A percentile compares a stretch with the other conserved stretches of the same genome.
These are phyloP conservation scores for Busseola fusca DNA, from an alignment of 2,888 invertebrate genomes.

Conservation along the genomic window DNA sequence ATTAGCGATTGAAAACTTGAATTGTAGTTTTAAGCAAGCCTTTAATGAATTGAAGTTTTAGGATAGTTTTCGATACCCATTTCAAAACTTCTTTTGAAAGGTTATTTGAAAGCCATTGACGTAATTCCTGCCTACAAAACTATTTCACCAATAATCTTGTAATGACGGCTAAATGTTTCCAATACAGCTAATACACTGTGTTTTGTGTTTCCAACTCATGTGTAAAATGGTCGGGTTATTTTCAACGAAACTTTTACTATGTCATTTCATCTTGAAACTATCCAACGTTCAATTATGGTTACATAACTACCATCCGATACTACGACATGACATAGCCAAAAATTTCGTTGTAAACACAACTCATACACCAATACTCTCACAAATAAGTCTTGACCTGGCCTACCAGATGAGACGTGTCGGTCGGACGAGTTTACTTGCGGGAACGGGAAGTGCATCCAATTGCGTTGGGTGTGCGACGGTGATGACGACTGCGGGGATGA, in stretches of 20 bases:
- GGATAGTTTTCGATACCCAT: conserved; percentile 26
- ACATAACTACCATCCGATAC: not conserved
- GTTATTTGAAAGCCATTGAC: conserved; percentile 6
- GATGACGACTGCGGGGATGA: conserved; percentile 96
- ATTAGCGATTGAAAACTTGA: conserved; percentile 18
- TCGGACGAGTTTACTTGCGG: conserved; percentile 97
- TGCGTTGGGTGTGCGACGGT: conserved; percentile 95
- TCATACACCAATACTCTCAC: conserved; percentile 42
- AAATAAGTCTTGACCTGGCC: conserved; percentile 49
- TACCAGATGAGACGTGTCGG: conserved; percentile 95
- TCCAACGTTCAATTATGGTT: not conserved
- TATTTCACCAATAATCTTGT: not conserved
- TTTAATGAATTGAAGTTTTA: conserved; percentile 15
- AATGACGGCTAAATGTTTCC: conserved; percentile 20
- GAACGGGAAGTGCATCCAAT: conserved; percentile 96
- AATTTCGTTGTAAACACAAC: conserved; percentile 13
- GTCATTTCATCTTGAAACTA: not conserved
- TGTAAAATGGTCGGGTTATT: not conserved
- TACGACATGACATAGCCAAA: not conserved
- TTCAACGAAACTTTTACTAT: conserved; percentile 20
- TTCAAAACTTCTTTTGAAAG: conserved; percentile 3
- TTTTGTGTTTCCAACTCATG: not conserved
- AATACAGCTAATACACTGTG: conserved; percentile 9
- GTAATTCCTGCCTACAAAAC: too few species aligned
- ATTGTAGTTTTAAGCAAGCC: conserved; percentile 12